These are phyloP conservation scores for Melipona quadrifasciata DNA, from an alignment of 1,140 invertebrate species.

Conservation along the genomic window DNA sequence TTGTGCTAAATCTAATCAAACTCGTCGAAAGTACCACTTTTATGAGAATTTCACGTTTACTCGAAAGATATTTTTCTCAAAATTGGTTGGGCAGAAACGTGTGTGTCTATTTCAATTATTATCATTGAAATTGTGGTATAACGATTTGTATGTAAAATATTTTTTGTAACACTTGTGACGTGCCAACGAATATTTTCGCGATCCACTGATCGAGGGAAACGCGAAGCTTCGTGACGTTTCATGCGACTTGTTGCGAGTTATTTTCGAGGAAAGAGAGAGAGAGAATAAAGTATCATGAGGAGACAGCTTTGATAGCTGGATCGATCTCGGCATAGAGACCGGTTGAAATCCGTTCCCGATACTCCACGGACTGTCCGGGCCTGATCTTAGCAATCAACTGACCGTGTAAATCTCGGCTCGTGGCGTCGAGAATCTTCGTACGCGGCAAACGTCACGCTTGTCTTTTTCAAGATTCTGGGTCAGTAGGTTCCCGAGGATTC, in stretches of 20 bases:
- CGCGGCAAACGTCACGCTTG: constrained; percentile 12
- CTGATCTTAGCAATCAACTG: constrained; percentile 21
- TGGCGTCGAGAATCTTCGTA: background rate
- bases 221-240: background rate
- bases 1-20: too few species aligned
- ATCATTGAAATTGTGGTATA: too few species aligned
- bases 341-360: background rate
- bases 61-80: too few species aligned
- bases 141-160: too few species aligned
- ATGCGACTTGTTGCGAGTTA: background rate
- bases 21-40: too few species aligned
- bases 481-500: constrained; percentile 32
- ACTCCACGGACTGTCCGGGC: background rate
- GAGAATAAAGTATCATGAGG: background rate
- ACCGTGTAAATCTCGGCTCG: constrained; percentile 12
- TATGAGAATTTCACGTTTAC: too few species aligned
- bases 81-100: too few species aligned
- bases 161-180: too few species aligned
- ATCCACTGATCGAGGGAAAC: background rate
- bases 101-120: too few species aligned
- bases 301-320: background rate
- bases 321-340: constrained; percentile 7
- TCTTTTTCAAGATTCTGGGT: constrained; percentile 43
- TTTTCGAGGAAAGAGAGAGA: background rate
- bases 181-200: background rate